phyloP scores from a whole-genome alignment of 1,140 invertebrate species.

The Mycetomoellerius zeteki region DNA sequence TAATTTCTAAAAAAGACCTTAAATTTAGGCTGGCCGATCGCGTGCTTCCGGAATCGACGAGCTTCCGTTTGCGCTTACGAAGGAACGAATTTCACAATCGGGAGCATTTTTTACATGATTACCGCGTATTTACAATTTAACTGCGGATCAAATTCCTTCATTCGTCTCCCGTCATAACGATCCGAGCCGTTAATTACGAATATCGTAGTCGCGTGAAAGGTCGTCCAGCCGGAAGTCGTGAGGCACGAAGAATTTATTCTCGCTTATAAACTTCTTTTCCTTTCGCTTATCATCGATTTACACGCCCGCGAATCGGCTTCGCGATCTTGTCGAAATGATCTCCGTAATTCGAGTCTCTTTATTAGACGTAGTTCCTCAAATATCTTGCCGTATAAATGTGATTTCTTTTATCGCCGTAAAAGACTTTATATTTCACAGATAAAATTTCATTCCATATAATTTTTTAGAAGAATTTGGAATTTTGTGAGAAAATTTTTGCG shows the following conservation, averaged over 20 bases:
- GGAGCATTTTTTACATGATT: slow-evolving; percentile 49
- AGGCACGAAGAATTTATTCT: slow-evolving; percentile 69
- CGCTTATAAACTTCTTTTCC: slow-evolving; percentile 61
- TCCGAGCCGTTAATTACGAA: slow-evolving; percentile 55
- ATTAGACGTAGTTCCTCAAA: slow-evolving; percentile 16
- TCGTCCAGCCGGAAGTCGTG: slow-evolving; percentile 60
- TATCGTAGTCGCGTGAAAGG: slow-evolving; percentile 53
- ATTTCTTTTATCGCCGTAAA: neutral
- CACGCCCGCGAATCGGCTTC: slow-evolving; percentile 56
- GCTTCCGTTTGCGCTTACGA: slow-evolving; percentile 69
- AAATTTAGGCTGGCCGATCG: slow-evolving; percentile 76
- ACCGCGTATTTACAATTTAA: slow-evolving; percentile 64
- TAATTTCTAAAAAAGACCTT: slow-evolving; percentile 71
- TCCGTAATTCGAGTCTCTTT: slow-evolving; percentile 44
- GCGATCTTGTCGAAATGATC: slow-evolving; percentile 57
- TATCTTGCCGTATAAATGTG: slow-evolving; percentile 24
- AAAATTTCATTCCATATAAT: slow-evolving; percentile 26
- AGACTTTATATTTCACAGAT: neutral
- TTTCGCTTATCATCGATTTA: slow-evolving; percentile 64
- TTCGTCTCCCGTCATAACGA: slow-evolving; percentile 25
- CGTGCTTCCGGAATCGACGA: slow-evolving; percentile 76
- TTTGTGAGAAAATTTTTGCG: slow-evolving; percentile 25
- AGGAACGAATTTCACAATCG: slow-evolving; percentile 64
- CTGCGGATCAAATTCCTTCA: slow-evolving; percentile 46
- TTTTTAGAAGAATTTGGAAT: slow-evolving; percentile 7